These are phyloP conservation scores for Trididemnum nubilum DNA, from an alignment of 23 tunicate genomes.

Conservation along the genomic window DNA sequence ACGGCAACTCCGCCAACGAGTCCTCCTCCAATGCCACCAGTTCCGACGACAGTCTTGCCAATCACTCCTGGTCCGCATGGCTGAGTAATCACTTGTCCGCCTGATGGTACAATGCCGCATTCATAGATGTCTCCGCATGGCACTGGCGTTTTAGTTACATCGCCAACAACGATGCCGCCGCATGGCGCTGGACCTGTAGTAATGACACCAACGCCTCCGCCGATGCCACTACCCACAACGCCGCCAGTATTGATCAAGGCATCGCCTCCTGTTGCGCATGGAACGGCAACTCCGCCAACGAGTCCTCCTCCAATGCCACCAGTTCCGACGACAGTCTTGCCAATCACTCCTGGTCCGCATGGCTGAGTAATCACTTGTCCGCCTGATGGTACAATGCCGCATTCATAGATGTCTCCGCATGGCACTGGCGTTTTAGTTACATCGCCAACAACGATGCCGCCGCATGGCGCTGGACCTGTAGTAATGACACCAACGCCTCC, in stretches of 20 bases:
- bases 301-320: not conserved
- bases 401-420: conserved; percentile 1
- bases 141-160: not conserved
- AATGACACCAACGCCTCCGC: not conserved
- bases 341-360: conserved; percentile 3
- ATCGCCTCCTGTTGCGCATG: not conserved
- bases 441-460: not conserved
- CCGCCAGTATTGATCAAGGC: not conserved
- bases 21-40: not conserved
- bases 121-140: conserved; percentile 2
- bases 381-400: not conserved
- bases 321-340: not conserved
- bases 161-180: conserved; percentile 1
- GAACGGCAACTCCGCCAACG: not conserved
- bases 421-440: not conserved
- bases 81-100: not conserved
- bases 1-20: not conserved
- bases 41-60: not conserved
- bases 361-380: not conserved
- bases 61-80: conserved; percentile 4
- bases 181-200: not conserved
- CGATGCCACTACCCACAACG: not conserved
- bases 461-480: not conserved
- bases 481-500: not conserved
- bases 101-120: conserved; percentile 2